Evolutionary conservation across 1,140 invertebrate genomes (phyloP), one percentile per base, ranked within the genome.

Genomic region (Notospermus geniculatus): DNA sequence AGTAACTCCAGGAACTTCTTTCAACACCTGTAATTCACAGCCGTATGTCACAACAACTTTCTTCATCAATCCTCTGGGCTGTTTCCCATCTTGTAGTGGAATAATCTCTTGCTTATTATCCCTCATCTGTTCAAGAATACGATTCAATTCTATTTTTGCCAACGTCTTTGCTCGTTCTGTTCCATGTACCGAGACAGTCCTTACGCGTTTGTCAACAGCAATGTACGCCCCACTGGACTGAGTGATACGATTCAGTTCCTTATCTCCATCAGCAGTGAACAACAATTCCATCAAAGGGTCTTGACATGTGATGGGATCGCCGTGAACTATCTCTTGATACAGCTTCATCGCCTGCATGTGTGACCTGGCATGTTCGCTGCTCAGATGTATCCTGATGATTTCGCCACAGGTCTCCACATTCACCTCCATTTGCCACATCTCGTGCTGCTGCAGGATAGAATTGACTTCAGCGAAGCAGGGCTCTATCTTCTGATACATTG

Each of bases 11-110:
- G 19, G 25, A 19, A 27, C 45, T 7, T 70, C 64, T n/a, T 45
- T 53, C 17, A 25, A 25, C 15, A 71, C n/a, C 2, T 45, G 60
- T 17, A 61, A 53, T 17, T 65, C 63, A 0, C 55, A 0, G n/a
- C 62, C 58, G 2, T 74, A 41, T 25, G 54, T 58, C 22, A 69
- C 62, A 29, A 71, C 54, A 17, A 64, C 52, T 9, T 62, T 32
- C 1, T 62, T 67, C 54, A 76, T 68, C 1, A 76, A 27, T 17
- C 74, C 74, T 11, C 54, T 54, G 50, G 76, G 74, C 54, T 66
- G 68, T 0, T 19, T 50, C 25, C 57, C 60, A 13, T 50, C 43
- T 0, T 70, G 4, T 1, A 53, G 29, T n/a, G 66, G 54, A 63
- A 70, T 28, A 76, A 46, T 2, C 17, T 28, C 0, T 71, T 28